Evolutionary conservation across 2,888 invertebrate genomes (phyloP).

Genomic region (Rambutsinella grinnellia): DNA sequence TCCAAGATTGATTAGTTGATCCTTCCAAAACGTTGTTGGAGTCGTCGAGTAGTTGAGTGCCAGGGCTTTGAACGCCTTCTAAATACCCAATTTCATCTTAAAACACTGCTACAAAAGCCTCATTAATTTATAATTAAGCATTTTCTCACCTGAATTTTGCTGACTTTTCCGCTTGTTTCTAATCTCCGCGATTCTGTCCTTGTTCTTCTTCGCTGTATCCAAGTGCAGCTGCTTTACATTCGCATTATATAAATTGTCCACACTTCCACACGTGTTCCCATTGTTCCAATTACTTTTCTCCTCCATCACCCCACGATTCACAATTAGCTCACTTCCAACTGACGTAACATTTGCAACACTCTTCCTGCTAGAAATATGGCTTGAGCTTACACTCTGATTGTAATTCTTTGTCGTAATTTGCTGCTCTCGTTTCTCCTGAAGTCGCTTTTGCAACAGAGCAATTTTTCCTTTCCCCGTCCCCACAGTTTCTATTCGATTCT

Average conservation of each 20-base stretch:
- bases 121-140: not conserved
- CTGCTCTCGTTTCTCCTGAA: constrained; percentile 47
- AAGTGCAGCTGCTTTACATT: constrained; percentile 44
- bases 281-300: constrained; percentile 42
- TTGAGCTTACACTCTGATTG: constrained; percentile 33
- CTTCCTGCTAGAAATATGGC: constrained; percentile 42
- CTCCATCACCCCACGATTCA: constrained; percentile 23
- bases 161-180: not conserved
- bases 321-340: constrained; percentile 39
- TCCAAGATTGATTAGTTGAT: constrained; percentile 63
- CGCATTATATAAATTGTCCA: constrained; percentile 63
- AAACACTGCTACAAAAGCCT: not conserved
- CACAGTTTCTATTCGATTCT: constrained; percentile 39
- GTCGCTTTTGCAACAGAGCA: constrained; percentile 36
- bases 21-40: constrained; percentile 45
- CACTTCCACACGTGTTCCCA: constrained; percentile 54
- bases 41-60: constrained; percentile 29
- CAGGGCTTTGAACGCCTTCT: constrained; percentile 17
- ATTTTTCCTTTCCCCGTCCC: constrained; percentile 52
- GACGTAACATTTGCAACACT: constrained; percentile 44
- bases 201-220: not conserved
- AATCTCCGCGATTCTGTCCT: constrained; percentile 27
- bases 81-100: too few species aligned
- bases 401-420: constrained; percentile 46
- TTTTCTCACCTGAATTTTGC: constrained; percentile 16